These are phyloP conservation scores for Parnassius orleans DNA, from an alignment of 2,888 invertebrate genomes.

Conservation along the genomic window DNA sequence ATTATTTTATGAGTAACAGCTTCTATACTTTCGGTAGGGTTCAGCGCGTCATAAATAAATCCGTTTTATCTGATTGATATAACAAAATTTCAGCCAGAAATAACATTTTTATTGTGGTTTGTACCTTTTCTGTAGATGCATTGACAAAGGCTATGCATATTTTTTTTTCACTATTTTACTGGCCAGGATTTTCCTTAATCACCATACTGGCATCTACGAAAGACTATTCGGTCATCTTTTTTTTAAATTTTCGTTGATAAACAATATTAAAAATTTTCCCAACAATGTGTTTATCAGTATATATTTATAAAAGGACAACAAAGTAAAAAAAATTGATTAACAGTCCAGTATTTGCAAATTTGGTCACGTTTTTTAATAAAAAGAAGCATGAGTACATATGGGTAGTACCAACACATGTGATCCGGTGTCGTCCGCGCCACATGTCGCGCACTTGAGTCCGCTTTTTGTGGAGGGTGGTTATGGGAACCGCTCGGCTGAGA, in stretches of 20 bases:
- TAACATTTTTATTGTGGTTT: too few relatives aligned
- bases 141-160: too few relatives aligned
- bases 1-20: constrained; percentile 24
- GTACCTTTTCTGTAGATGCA: too few relatives aligned
- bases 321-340: background rate
- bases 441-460: constrained; percentile 65
- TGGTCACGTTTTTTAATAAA: constrained; percentile 21
- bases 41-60: constrained; percentile 5
- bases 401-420: constrained; percentile 51
- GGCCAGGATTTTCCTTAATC: too few relatives aligned
- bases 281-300: background rate
- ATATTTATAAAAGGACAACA: background rate
- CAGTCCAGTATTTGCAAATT: constrained; percentile 19
- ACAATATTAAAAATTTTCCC: too few relatives aligned
- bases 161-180: too few relatives aligned
- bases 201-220: too few relatives aligned
- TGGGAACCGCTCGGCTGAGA: constrained; percentile 50
- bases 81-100: background rate
- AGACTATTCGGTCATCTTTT: too few relatives aligned
- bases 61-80: background rate
- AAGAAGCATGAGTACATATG: constrained; percentile 28
- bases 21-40: constrained; percentile 18
- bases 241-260: too few relatives aligned
- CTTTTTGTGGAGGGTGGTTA: constrained; percentile 46
- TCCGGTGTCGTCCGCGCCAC: constrained; percentile 48